A percentile compares a stretch with the other conserved stretches of the same genome.
These are phyloP conservation scores for Antigone vipio DNA, from an alignment of 2,113 vertebrate species.

Conservation along the genomic window DNA sequence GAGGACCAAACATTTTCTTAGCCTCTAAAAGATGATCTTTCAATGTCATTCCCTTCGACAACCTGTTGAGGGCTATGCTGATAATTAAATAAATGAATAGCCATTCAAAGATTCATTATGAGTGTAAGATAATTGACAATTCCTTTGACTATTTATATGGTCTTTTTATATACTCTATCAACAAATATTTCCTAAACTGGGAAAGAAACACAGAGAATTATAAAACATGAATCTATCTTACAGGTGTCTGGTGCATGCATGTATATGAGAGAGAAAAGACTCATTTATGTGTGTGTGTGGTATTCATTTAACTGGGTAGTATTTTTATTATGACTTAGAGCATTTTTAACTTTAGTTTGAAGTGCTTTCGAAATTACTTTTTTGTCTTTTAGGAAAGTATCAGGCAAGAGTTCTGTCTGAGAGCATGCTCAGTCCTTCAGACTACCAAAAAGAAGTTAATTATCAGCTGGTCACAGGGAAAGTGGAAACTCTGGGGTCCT, in stretches of 20 bases:
- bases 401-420: constrained; percentile 92
- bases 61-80: background rate
- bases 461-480: constrained; percentile 88
- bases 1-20: background rate
- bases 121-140: background rate
- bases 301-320: background rate
- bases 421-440: constrained; percentile 85
- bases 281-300: background rate
- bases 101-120: background rate
- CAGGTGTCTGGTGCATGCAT: background rate
- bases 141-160: background rate
- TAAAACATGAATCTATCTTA: background rate
- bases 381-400: constrained; percentile 83
- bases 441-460: constrained; percentile 88
- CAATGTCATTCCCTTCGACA: background rate
- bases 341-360: background rate
- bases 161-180: background rate
- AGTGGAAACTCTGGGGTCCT: constrained; percentile 84
- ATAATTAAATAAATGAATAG: background rate
- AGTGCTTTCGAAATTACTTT: background rate
- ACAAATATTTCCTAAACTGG: background rate
- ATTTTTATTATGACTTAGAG: background rate
- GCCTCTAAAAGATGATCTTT: background rate
- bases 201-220: background rate
- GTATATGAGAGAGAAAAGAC: background rate